Evolutionary conservation across 2,797 vertebrate species (phyloP), one percentile per base, ranked within the genome.

Genomic region (Muraenolepis orangiensis): DNA sequence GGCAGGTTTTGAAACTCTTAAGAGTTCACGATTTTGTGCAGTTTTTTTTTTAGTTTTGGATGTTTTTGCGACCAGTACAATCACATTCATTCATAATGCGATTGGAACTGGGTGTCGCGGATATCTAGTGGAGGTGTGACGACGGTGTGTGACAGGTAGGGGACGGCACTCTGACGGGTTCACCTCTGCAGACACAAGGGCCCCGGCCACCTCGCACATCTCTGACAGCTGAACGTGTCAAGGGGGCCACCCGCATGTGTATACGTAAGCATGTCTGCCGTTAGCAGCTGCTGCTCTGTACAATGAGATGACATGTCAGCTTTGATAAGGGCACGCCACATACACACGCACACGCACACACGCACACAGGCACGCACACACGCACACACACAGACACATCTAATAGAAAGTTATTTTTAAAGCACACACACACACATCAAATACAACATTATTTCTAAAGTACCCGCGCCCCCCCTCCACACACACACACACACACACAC

Each of bases 401-500:
- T 16, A 18, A 42, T 42, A 13, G 13, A 42, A 42, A 16, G 14
- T 16, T 42, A 42, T 42, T 13, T 42, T 16, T 32, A 67, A 30
- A 38, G 42, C 31, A 69, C 2, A 69, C 18, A 38, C 66, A 74
- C 68, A n/a, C n/a, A n/a, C n/a, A n/a, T 42, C 14, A 42, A 18
- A 42, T 42, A 13, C 3, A 42, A 42, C 18, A 3, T 16, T 42
- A 42, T 42, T 13, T 42, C 16, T 32, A 67, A 30, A 38, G 42
- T n/a, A n/a, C n/a, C n/a, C n/a, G n/a, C n/a, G n/a, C n/a, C n/a
- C n/a, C n/a, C n/a, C n/a, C n/a, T n/a, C n/a, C n/a, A n/a, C n/a
- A n/a, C n/a, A n/a, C n/a, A 72, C 31, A 69, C 2, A 69, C 18
- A 38, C 66, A 74, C 68, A n/a, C 57, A 64, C 57, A 6, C 57